Evolutionary conservation across 35 echinoderm and acorn worm genomes (phyloP), one percentile per base, ranked within the genome.

Genomic region (Lytechinus variegatus): DNA sequence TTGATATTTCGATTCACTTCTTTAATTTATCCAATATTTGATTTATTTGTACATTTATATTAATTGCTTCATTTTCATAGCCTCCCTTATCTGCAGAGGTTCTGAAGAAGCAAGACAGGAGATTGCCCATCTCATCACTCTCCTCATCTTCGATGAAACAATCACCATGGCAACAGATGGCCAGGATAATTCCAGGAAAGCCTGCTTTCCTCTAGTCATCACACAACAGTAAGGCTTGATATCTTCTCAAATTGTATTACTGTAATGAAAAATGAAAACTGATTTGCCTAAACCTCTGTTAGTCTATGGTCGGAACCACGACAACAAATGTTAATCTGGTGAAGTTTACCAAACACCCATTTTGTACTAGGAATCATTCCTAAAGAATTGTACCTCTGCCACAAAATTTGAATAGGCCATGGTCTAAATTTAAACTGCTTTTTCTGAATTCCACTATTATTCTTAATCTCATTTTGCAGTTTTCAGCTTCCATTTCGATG

Each of bases 131-230:
- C 95, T 98, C 21, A 28, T 97, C 27, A 94, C 87, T 8, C 94
- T 98, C 6, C 91, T 98, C 11, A 27, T 98, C 9, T 97, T 98
- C 94, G 97, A 98, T 94, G 97, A 98, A 58, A 56, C 95, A 13
- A 96, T 96, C 86, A 91, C 60, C 55, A 53, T 96, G 11, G 28
- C 92, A 27, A 52, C 87, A 52, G 52, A 58, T 10, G 21, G 86
- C 12, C 94, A 95, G 52, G 89, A 95, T 27, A 10, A 29, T 11
- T 56, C 56, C 56, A 58, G 87, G n/a, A 97, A 93, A 21, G 96
- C 97, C 51, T 91, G 92, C 55, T 94, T 98, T 10, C 97, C 97
- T n/a, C 33, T 27, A 28, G 95, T 87, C 89, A 87, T 98, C 14
- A 91, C 71, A 29, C 94, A 95, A 89, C 95, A 95, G 97, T 98